phyloP scores from a whole-genome alignment of 2,113 vertebrate species.

The Eurystomus gularis region DNA sequence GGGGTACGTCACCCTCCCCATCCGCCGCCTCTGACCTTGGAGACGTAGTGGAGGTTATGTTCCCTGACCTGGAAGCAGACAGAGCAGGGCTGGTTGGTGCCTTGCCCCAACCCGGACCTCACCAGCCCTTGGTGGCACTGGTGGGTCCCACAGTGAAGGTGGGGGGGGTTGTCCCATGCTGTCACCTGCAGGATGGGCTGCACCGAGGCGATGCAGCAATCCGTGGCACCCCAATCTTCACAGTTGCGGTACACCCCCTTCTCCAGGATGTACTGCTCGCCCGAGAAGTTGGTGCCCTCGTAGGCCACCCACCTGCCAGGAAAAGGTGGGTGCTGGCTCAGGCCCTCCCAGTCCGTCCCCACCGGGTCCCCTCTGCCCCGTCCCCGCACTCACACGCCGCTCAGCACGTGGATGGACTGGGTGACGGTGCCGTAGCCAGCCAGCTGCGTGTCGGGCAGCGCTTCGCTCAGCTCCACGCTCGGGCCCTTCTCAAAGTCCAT shows the following conservation, averaged over 20 bases:
- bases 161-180: background rate
- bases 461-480: constrained; percentile 84
- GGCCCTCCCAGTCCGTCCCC: accelerated
- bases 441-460: constrained; percentile 83
- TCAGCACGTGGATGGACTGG: constrained; percentile 87
- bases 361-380: accelerated
- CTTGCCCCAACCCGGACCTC: accelerated
- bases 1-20: background rate
- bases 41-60: constrained; percentile 72
- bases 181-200: constrained; percentile 90
- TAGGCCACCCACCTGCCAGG: constrained; percentile 89
- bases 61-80: constrained; percentile 70
- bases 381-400: constrained; percentile 83
- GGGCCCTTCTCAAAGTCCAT: constrained; percentile 80
- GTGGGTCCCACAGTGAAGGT: accelerated
- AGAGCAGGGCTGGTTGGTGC: background rate
- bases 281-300: constrained; percentile 89
- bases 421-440: constrained; percentile 75
- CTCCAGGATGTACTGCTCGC: constrained; percentile 90
- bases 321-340: background rate
- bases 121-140: accelerated
- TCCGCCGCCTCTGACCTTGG: constrained; percentile 63
- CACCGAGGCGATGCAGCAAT: constrained; percentile 81
- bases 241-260: constrained; percentile 91
- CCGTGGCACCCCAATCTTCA: constrained; percentile 88